These are phyloP conservation scores for Discoglossus pictus DNA, from an alignment of 2,797 vertebrate genomes.

Conservation along the genomic window DNA sequence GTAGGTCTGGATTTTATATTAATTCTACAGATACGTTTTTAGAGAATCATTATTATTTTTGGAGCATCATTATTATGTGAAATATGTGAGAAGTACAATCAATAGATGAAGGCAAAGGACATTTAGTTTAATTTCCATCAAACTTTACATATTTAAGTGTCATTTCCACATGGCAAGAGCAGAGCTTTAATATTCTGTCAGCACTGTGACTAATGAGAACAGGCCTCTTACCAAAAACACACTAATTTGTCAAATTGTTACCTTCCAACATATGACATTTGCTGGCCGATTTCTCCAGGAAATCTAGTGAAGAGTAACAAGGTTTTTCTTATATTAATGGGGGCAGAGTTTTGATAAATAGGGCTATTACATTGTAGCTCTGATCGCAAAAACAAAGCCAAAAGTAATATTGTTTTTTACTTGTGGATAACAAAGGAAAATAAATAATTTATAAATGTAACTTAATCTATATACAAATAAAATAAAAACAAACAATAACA, in stretches of 20 bases:
- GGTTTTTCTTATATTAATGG: constrained; percentile 6
- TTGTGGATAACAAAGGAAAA: too few species aligned
- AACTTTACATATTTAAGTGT: constrained; percentile 15
- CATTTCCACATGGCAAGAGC: constrained; percentile 2
- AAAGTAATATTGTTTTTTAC: too few species aligned
- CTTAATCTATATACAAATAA: too few species aligned
- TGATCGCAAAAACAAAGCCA: too few species aligned
- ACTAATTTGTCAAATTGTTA: constrained; percentile 34
- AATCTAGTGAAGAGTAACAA: constrained; percentile 8
- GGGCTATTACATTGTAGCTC: constrained; percentile 8
- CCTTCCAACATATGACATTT: not conserved
- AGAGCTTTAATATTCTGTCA: constrained; percentile 18
- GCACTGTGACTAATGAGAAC: constrained; percentile 22
- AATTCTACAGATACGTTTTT: not conserved
- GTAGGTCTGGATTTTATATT: not conserved
- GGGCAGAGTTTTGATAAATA: constrained; percentile 25
- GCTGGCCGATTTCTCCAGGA: constrained; percentile 8
- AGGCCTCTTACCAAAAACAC: constrained; percentile 16
- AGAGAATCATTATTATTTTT: not conserved
- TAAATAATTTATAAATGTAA: too few species aligned
- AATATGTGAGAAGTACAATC: constrained; percentile 28
- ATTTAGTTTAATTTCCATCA: constrained; percentile 26
- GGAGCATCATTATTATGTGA: not conserved
- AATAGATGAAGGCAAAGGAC: constrained; percentile 3
- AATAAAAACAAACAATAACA: too few species aligned